phyloP scores from a whole-genome alignment of 1,140 invertebrate species.

The Oedothorax gibbosus region DNA sequence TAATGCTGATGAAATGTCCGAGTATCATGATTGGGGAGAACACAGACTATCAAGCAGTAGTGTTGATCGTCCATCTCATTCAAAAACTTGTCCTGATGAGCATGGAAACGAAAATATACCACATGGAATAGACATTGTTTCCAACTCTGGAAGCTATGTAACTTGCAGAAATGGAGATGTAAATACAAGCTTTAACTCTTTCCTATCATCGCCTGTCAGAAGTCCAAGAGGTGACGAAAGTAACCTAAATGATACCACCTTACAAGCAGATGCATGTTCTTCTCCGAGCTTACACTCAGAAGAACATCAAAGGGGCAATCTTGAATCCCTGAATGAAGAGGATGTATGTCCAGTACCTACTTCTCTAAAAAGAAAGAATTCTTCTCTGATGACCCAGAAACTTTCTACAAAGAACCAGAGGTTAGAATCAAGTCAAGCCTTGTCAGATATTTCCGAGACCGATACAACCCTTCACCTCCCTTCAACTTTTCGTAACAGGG shows the following conservation, averaged over 20 bases:
- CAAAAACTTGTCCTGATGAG: too few relatives aligned
- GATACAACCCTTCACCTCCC: not conserved
- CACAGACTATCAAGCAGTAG: too few relatives aligned
- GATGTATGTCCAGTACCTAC: not conserved
- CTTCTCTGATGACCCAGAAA: conserved; percentile 19
- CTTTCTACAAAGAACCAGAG: conserved; percentile 32
- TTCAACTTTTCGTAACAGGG: not conserved
- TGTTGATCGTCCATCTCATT: too few relatives aligned
- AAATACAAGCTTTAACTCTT: not conserved
- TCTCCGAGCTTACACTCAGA: not conserved
- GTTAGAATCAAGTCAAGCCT: not conserved
- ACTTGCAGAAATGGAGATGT: not conserved
- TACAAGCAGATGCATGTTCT: not conserved
- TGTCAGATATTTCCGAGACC: not conserved
- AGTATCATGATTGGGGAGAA: too few relatives aligned
- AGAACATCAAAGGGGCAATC: too few relatives aligned
- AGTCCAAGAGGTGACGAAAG: not conserved
- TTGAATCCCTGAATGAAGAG: not conserved
- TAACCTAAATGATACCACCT: not conserved
- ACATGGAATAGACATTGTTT: not conserved
- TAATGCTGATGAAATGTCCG: not conserved
- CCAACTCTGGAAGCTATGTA: not conserved
- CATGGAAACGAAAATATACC: too few relatives aligned
- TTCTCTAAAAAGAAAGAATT: conserved; percentile 14
- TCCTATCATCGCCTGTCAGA: not conserved